Conservation (phyloP, 1,140 invertebrate species). For the Rhagoletis pomonella region DNA sequence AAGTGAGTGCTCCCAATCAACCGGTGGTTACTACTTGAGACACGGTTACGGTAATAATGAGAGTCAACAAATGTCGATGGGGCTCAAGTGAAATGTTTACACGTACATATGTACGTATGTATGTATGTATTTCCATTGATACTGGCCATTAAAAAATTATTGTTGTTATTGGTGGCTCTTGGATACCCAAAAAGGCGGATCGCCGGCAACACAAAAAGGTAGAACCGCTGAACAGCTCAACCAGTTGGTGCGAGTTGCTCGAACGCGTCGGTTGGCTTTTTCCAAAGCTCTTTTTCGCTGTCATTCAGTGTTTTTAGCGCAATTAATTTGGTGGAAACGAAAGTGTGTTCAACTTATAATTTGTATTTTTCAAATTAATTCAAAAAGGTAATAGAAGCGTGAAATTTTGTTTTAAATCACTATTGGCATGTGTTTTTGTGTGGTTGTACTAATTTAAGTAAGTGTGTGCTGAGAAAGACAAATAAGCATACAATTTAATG, state of each 20-base stretch:
- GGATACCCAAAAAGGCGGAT: background rate
- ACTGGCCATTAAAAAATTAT: conserved; percentile 5
- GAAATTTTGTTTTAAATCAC: conserved; percentile 25
- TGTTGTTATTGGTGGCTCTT: background rate
- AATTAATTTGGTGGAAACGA: background rate
- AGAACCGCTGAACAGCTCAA: conserved; percentile 37
- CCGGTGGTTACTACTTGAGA: background rate
- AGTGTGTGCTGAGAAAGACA: no score
- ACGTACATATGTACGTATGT: background rate
- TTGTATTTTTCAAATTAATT: no score
- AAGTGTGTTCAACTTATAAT: no score
- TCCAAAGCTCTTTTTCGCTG: background rate
- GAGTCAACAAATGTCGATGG: background rate
- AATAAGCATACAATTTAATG: background rate
- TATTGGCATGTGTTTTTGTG: background rate
- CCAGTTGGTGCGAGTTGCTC: conserved; percentile 29
- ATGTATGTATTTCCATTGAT: background rate
- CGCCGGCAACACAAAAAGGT: conserved; percentile 12
- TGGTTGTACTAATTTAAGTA: background rate
- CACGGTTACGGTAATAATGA: background rate
- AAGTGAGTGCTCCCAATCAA: conserved; percentile 3
- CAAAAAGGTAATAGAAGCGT: conserved; percentile 18
- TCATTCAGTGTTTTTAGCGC: no score
- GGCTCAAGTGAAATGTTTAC: background rate
- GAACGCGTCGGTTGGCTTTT: conserved; percentile 34